Evolutionary conservation across 1,140 invertebrate species (phyloP).

Genomic region (Ephestia elutella): DNA sequence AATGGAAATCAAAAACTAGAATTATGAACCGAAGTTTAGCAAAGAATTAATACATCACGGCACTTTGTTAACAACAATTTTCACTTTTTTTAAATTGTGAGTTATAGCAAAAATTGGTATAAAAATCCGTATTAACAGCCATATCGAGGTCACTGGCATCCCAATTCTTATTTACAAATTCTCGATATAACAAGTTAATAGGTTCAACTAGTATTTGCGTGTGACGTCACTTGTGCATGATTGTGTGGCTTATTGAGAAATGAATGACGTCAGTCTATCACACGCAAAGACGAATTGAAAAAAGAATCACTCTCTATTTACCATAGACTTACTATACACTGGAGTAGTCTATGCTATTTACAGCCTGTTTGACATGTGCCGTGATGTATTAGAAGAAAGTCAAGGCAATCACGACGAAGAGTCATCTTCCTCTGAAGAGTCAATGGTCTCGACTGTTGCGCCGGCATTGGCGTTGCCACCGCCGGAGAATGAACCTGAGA

Average conservation of each 20-base stretch:
- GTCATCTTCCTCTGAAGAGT: slow-evolving; percentile 63
- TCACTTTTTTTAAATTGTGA: too few species aligned
- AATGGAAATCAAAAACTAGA: not conserved
- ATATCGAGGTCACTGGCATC: not conserved
- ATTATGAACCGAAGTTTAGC: not conserved
- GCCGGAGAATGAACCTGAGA: slow-evolving; percentile 62
- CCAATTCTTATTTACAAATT: slow-evolving; percentile 1
- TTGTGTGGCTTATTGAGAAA: not conserved
- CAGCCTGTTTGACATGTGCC: not conserved
- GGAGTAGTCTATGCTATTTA: too few species aligned
- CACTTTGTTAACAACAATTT: not conserved
- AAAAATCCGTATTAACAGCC: not conserved
- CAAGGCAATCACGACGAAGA: slow-evolving; percentile 44
- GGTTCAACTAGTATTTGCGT: not conserved
- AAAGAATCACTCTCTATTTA: not conserved
- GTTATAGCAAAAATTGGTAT: too few species aligned
- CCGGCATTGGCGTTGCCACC: slow-evolving; percentile 47
- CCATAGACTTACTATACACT: too few species aligned
- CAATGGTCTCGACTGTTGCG: slow-evolving; percentile 62
- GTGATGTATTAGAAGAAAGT: slow-evolving; percentile 11
- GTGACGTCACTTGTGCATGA: not conserved
- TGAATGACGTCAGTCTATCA: not conserved
- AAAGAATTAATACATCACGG: not conserved
- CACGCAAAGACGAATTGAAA: not conserved
- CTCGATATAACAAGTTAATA: not conserved